phyloP scores from a whole-genome alignment of 2,113 vertebrate genomes.

The Salvator merianae region DNA sequence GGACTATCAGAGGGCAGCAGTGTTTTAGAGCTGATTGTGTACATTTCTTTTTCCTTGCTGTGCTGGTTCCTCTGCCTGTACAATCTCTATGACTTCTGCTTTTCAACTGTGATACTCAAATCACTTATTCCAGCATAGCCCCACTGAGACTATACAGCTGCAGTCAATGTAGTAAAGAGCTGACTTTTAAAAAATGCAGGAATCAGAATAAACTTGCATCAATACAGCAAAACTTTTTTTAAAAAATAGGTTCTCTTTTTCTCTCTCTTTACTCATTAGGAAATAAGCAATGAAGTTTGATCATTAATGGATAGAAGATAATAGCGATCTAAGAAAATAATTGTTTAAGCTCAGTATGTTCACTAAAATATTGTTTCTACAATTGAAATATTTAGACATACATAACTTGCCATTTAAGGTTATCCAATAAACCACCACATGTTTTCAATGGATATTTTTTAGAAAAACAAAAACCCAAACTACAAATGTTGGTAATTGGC shows the following conservation, averaged over 20 bases:
- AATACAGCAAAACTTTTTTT: conserved; percentile 75
- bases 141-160: background rate
- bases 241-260: conserved; percentile 81
- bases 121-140: background rate
- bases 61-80: background rate
- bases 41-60: background rate
- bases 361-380: conserved; percentile 74
- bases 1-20: background rate
- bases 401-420: conserved; percentile 80
- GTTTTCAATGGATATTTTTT: conserved; percentile 76
- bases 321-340: conserved; percentile 74
- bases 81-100: conserved; percentile 5
- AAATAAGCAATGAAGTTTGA: conserved; percentile 72
- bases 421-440: conserved; percentile 75
- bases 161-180: background rate
- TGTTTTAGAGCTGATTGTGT: background rate
- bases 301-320: conserved; percentile 78
- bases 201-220: conserved; percentile 79
- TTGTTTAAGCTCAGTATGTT: conserved; percentile 72
- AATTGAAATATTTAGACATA: conserved; percentile 79
- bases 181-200: conserved; percentile 70
- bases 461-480: conserved; percentile 66
- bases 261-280: conserved; percentile 70
- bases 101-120: background rate
- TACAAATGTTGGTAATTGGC: conserved; percentile 79